A percentile compares a stretch with the other conserved stretches of the same genome.
phyloP scores from a whole-genome alignment of 2,113 vertebrate genomes.

The Tichodroma muraria region DNA sequence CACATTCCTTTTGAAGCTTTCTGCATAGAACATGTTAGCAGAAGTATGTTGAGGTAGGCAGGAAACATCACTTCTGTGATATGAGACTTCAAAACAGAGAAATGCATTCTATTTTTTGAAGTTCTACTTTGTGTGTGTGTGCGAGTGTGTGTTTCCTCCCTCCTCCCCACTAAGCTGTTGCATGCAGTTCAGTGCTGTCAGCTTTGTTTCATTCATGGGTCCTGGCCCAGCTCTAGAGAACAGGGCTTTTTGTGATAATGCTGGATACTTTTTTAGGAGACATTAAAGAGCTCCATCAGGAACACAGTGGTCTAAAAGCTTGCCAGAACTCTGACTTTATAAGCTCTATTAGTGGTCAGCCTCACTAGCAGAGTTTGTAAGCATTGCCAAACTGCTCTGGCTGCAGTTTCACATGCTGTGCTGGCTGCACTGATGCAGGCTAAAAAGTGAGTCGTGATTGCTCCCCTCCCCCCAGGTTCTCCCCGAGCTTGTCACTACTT shows the following conservation, averaged over 20 bases:
- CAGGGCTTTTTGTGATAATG: not conserved
- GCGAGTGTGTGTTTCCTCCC: not conserved
- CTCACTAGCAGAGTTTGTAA: not conserved
- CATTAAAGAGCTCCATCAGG: not conserved
- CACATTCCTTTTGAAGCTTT: not conserved
- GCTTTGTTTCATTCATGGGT: slow-evolving; percentile 34
- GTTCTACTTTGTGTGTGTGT: not conserved
- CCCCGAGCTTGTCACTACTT: not conserved
- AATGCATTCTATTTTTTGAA: not conserved
- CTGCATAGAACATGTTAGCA: not conserved
- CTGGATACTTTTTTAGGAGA: slow-evolving; percentile 4
- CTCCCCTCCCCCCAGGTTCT: not conserved
- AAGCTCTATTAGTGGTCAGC: slow-evolving; percentile 36
- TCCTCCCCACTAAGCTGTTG: not conserved
- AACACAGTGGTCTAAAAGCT: slow-evolving; percentile 15
- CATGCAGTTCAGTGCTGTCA: not conserved
- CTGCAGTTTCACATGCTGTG: not conserved
- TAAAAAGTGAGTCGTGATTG: not conserved
- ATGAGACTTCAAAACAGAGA: slow-evolving; percentile 14
- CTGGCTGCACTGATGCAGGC: not conserved
- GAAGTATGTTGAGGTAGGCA: not conserved
- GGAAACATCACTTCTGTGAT: not conserved
- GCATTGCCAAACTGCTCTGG: not conserved
- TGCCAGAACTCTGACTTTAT: slow-evolving; percentile 50
- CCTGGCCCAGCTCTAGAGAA: slow-evolving; percentile 5